phyloP scores from a whole-genome alignment of 2,113 vertebrate genomes.

The Bagarius yarrelli region DNA sequence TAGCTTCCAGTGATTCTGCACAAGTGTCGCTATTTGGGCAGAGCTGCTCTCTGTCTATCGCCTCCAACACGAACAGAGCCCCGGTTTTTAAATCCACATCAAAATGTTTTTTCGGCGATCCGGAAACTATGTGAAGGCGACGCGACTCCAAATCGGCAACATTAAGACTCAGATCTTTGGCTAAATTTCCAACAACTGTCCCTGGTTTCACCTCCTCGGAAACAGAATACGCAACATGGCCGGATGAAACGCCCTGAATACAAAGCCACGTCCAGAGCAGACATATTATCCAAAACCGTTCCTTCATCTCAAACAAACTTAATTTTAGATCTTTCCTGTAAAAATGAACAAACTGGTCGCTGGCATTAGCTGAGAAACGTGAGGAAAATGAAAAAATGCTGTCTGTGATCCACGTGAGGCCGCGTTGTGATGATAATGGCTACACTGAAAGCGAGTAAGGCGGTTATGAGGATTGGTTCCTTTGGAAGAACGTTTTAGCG shows the following conservation, averaged over 20 bases:
- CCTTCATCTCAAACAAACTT: constrained; percentile 1
- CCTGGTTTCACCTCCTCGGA: constrained; percentile 68
- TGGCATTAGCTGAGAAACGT: not conserved
- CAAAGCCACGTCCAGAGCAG: constrained; percentile 25
- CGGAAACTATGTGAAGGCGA: constrained; percentile 63
- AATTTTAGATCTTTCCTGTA: not conserved
- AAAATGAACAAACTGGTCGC: not conserved
- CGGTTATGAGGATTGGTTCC: not conserved
- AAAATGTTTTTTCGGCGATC: constrained; percentile 67
- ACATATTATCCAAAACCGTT: constrained; percentile 20
- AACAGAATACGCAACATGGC: constrained; percentile 66
- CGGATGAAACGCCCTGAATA: constrained; percentile 35
- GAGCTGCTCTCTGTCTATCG: constrained; percentile 69
- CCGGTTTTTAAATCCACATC: constrained; percentile 69
- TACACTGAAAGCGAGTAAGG: not conserved
- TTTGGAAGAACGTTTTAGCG: not conserved
- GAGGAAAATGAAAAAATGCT: not conserved
- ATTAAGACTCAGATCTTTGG: constrained; percentile 67
- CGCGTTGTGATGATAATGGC: not conserved
- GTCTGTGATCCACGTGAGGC: not conserved
- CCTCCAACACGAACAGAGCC: constrained; percentile 62
- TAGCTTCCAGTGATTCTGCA: constrained; percentile 66
- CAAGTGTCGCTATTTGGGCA: constrained; percentile 64
- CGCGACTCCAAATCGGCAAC: constrained; percentile 66
- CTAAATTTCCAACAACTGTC: constrained; percentile 71